Evolutionary conservation across 1,140 invertebrate species (phyloP).

Genomic region (Arion vulgaris): DNA sequence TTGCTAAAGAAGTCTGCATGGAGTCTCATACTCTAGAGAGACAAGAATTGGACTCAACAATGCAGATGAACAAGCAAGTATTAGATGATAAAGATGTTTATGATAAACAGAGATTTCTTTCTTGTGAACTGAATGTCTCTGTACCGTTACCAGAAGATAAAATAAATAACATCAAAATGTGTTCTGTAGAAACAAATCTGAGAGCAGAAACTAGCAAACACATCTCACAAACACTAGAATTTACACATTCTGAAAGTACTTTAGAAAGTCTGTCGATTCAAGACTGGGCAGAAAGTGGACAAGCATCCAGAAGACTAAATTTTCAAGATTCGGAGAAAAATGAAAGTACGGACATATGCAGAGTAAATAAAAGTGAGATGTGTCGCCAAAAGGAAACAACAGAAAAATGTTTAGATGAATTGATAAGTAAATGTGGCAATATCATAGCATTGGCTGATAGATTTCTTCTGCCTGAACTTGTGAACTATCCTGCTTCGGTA

Average conservation of each 20-base stretch:
- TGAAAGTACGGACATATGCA: background rate
- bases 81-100: background rate
- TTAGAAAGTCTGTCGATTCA: background rate
- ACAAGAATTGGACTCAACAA: background rate
- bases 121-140: background rate
- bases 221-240: background rate
- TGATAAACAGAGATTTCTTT: background rate
- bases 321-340: background rate
- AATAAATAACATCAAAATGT: background rate
- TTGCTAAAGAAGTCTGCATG: background rate
- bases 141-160: background rate
- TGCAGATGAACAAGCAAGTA: background rate
- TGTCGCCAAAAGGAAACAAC: background rate
- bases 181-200: background rate
- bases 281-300: background rate
- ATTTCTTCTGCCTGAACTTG: conserved; percentile 20
- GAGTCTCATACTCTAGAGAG: background rate
- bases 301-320: background rate
- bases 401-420: background rate
- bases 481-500: conserved; percentile 3
- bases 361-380: background rate
- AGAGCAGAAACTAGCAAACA: background rate
- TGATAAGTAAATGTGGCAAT: conserved; percentile 12
- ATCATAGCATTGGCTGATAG: conserved; percentile 26
- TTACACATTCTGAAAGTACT: background rate